These are phyloP conservation scores for Anguilla marmorata DNA, from an alignment of 2,797 vertebrate species.

Conservation along the genomic window DNA sequence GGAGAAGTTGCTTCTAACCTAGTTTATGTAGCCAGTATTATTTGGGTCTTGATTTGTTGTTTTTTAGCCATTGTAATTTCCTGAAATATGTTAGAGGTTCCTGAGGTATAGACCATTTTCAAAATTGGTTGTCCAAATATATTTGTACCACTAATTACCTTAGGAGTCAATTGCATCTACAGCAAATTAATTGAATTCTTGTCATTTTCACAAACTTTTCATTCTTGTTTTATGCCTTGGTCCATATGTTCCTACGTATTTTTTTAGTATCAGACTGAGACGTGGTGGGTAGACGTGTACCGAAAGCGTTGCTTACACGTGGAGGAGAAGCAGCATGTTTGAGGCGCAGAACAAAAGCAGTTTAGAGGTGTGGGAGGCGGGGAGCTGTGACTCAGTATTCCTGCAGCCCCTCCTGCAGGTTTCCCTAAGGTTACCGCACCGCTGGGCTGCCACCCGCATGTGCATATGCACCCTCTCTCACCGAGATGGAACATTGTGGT, in stretches of 20 bases:
- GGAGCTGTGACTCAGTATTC: slow-evolving; percentile 7
- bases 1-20: neutral
- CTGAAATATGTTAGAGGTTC: neutral
- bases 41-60: neutral
- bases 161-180: neutral
- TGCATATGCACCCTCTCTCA: neutral
- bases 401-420: neutral
- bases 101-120: neutral
- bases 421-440: slow-evolving; percentile 5
- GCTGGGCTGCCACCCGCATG: neutral
- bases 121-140: neutral
- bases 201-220: neutral
- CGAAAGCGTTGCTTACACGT: neutral
- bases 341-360: neutral
- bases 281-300: neutral
- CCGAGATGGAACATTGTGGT: neutral
- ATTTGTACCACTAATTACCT: neutral
- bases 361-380: neutral
- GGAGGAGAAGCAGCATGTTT: neutral
- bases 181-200: neutral
- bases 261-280: neutral
- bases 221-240: neutral
- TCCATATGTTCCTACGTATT: neutral
- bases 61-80: neutral
- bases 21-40: neutral